These are phyloP conservation scores for Eumeta japonica DNA, from an alignment of 1,140 invertebrate genomes.

Conservation along the genomic window DNA sequence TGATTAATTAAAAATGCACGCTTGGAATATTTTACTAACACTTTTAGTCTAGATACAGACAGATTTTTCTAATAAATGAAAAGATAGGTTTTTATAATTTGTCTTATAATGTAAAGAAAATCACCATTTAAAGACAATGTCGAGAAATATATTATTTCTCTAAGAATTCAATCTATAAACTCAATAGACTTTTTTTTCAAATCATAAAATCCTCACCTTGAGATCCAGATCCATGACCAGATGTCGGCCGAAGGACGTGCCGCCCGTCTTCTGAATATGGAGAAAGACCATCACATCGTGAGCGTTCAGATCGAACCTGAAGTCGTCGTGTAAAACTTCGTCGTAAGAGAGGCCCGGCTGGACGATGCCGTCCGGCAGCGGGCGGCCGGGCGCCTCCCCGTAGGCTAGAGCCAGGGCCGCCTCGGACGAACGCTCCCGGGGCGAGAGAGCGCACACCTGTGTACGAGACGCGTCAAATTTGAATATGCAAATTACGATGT, in stretches of 20 bases:
- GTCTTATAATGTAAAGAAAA: too few species aligned
- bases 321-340: constrained; percentile 81
- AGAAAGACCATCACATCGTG: constrained; percentile 97
- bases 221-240: constrained; percentile 91
- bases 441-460: constrained; percentile 72
- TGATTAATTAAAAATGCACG: too few species aligned
- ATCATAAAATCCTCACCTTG: too few species aligned
- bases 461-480: too few species aligned
- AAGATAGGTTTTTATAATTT: too few species aligned
- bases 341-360: constrained; percentile 72
- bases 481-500: background rate
- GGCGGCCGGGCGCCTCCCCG: constrained; percentile 61
- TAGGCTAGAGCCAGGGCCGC: constrained; percentile 43
- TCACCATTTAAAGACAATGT: too few species aligned
- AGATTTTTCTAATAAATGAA: too few species aligned
- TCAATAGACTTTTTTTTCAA: too few species aligned
- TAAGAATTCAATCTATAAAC: too few species aligned
- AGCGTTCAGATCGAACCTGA: constrained; percentile 83
- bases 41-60: too few species aligned
- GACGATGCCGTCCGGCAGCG: constrained; percentile 52
- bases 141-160: too few species aligned
- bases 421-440: constrained; percentile 56
- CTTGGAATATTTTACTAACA: too few species aligned
- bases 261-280: constrained; percentile 91
- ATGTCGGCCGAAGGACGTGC: constrained; percentile 93